Base-by-base conservation (phyloP, 2,888 invertebrate genomes). In the Lysandra bellargus region DNA sequence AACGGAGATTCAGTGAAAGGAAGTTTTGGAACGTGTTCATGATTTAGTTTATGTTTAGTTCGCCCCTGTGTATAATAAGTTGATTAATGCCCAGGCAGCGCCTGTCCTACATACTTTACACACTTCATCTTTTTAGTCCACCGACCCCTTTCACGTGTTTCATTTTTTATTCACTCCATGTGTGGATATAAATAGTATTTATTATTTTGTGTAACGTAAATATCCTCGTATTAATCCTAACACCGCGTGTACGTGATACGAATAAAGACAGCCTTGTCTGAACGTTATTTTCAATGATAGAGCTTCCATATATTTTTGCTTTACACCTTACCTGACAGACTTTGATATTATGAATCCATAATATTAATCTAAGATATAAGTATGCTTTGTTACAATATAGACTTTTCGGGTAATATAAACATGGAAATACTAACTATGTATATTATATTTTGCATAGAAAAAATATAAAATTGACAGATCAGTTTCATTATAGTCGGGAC, bases 11-110 rank as follows among this genome's bases (percentile, higher is more conserved):
- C 72, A 72, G 60, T 17, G 79, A 79, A 79, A 79, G 85, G 85
- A 86, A 86, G 84, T 84, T 84, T 85, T 83, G 84, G 89, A 90
- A 87, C 85, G 87, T 90, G 91, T 91, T 92, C 92, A 92, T 91
- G 91, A 92, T 92, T 91, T 88, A 90, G 89, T 87, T 83, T 78
- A 33, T 69, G 69, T 69, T 69, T 33, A 69, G 4, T 30, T 69
- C 33, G 5, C 33, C 87, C 84, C 88, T 87, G 92, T 92, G 92
- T 92, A 93, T 92, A 92, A 91, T 92, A 92, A 92, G 82, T 86
- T 89, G 90, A 93, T 93, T 91, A 91, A 93, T 92, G 91, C 87
- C 83, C 83, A 84, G 86, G 85, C 83, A 86, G 85, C 85, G 87
- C 86, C 87, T 87, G 87, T 86, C 87, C 89, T 84, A 88, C 87